Conservation (phyloP, 1,140 invertebrate genomes). For the Anastrepha ludens region DNA sequence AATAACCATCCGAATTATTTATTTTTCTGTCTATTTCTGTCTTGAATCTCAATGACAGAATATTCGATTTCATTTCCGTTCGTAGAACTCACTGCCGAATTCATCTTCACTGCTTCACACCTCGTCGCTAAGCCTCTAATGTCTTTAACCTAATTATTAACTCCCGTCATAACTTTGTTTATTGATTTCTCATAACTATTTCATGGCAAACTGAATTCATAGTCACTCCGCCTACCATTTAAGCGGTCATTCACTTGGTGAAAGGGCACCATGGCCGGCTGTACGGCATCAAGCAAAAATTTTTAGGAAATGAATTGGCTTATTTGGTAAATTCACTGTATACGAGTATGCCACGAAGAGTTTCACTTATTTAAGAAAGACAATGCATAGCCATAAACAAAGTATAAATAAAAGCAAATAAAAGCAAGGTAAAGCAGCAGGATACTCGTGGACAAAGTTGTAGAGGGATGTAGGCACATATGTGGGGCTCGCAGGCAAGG, state of each 20-base stretch:
- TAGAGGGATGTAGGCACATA: neutral
- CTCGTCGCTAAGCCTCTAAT: neutral
- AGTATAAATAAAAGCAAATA: no score
- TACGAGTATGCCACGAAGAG: neutral
- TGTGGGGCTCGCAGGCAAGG: neutral
- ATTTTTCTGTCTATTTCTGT: neutral
- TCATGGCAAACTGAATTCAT: neutral
- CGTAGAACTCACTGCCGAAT: neutral
- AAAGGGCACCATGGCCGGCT: neutral
- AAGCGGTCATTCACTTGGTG: neutral
- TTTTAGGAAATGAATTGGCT: neutral
- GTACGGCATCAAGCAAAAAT: neutral
- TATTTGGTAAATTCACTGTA: neutral
- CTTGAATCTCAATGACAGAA: neutral
- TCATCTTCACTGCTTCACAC: neutral
- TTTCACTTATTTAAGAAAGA: constrained; percentile 10
- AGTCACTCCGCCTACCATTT: neutral
- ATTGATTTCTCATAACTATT: neutral
- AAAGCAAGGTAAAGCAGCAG: constrained; percentile 2
- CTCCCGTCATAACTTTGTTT: neutral
- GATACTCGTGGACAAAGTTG: neutral
- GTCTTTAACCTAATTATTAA: constrained; percentile 14
- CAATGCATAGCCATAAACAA: neutral
- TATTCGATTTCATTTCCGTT: neutral
- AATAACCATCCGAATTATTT: no score